Percentiles rank a stretch among this genome's conserved stretches.
Evolutionary conservation across 2,113 vertebrate species (phyloP).

Genomic region (Podarcis cretensis): DNA sequence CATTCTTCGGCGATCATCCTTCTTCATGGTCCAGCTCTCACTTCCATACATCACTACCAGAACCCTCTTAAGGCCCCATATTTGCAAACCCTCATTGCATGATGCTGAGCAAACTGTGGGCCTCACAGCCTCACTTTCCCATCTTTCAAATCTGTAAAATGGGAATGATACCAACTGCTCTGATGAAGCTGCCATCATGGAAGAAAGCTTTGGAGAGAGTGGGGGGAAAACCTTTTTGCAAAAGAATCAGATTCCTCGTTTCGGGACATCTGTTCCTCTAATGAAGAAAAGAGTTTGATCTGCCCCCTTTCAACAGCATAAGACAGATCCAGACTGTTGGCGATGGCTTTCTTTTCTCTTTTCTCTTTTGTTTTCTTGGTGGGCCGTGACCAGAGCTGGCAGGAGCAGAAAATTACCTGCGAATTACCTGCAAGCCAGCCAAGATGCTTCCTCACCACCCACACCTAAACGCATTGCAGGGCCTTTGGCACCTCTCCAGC

Average conservation of each 20-base stretch:
- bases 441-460: slow-evolving; percentile 47
- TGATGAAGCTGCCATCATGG: background rate
- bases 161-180: background rate
- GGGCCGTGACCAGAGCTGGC: background rate
- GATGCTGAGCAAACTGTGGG: no score
- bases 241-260: background rate
- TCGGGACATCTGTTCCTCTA: rapidly evolving
- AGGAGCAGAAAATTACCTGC: slow-evolving; percentile 27
- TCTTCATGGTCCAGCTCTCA: no score
- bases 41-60: no score
- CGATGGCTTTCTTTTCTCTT: background rate
- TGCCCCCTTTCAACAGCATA: rapidly evolving
- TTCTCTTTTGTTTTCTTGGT: background rate
- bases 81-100: no score
- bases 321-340: rapidly evolving
- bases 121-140: background rate
- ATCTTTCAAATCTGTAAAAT: background rate
- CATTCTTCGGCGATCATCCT: no score
- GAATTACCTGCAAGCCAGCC: slow-evolving; percentile 36
- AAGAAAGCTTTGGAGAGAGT: background rate
- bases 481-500: slow-evolving; percentile 49
- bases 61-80: no score
- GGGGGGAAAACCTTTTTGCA: background rate
- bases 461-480: slow-evolving; percentile 27
- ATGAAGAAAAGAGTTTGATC: background rate